phyloP scores from a whole-genome alignment of 2,797 vertebrate species.

The Eulemur rubriventer region DNA sequence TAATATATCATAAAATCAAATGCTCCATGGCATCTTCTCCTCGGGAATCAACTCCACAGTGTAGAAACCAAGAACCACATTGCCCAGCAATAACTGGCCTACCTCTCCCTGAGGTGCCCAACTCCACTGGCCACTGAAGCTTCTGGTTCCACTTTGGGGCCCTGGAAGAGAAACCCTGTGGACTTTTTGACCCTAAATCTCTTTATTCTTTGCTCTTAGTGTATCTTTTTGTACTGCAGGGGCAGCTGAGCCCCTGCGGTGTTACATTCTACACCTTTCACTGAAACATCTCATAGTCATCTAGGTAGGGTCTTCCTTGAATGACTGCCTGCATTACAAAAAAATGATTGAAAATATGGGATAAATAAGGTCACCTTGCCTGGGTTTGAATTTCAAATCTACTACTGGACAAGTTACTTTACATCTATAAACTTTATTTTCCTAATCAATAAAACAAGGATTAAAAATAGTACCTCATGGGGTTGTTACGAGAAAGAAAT shows the following conservation, averaged over 20 bases:
- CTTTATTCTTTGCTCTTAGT: not conserved
- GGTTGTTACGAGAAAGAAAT: slow-evolving; percentile 37
- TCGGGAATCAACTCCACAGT: not conserved
- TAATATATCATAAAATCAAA: not conserved
- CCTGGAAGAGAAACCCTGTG: not conserved
- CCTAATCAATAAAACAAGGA: not conserved
- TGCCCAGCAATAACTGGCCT: too few relatives aligned
- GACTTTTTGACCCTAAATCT: not conserved
- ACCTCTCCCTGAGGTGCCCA: not conserved
- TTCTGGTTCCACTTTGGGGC: not conserved
- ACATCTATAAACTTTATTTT: not conserved
- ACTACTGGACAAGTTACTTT: not conserved
- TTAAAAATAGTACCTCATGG: not conserved
- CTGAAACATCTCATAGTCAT: not conserved
- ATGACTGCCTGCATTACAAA: not conserved
- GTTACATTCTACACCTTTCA: not conserved
- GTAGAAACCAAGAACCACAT: not conserved
- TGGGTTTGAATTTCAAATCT: not conserved
- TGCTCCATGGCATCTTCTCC: not conserved
- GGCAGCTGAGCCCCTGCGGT: not conserved
- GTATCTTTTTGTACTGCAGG: not conserved
- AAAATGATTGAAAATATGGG: not conserved
- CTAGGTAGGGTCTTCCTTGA: not conserved
- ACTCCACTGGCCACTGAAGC: not conserved
- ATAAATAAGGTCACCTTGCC: not conserved